Evolutionary conservation across 2,113 vertebrate genomes (phyloP).

Genomic region (Rhabdomys dilectus): DNA sequence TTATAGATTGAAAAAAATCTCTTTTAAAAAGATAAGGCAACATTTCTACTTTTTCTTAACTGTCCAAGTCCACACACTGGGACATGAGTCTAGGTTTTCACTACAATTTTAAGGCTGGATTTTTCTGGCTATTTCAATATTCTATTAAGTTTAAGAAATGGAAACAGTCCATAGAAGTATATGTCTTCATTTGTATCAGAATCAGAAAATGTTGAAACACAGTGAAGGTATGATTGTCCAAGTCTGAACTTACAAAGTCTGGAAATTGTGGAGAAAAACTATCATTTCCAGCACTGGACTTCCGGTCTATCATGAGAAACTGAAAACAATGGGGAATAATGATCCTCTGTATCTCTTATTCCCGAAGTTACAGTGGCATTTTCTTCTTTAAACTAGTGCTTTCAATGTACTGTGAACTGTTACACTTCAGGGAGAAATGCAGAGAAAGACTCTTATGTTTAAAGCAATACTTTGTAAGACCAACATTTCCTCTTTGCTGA

Average conservation of each 20-base stretch:
- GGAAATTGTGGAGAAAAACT: slow-evolving; percentile 15
- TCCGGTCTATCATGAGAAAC: slow-evolving; percentile 16
- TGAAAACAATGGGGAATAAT: not conserved
- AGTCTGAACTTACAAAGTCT: not conserved
- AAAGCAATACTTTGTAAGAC: slow-evolving; percentile 76
- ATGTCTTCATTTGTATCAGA: slow-evolving; percentile 25
- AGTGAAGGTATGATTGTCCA: slow-evolving; percentile 22
- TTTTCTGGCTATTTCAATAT: not conserved
- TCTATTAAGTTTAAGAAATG: not conserved
- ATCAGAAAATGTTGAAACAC: slow-evolving; percentile 35
- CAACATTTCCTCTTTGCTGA: slow-evolving; percentile 52
- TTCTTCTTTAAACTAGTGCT: slow-evolving; percentile 82
- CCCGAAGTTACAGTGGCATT: slow-evolving; percentile 63
- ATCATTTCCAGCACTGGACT: slow-evolving; percentile 25
- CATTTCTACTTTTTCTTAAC: not conserved
- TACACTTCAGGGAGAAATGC: slow-evolving; percentile 76
- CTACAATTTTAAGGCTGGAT: not conserved
- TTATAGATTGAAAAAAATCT: not conserved
- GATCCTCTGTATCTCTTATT: slow-evolving; percentile 51
- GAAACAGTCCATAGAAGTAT: not conserved
- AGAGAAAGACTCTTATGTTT: slow-evolving; percentile 81
- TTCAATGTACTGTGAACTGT: slow-evolving; percentile 83
- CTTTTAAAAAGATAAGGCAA: slow-evolving; percentile 20
- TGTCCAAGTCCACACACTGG: not conserved
- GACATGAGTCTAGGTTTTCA: not conserved